phyloP scores from a whole-genome alignment of 2,113 vertebrate genomes.

The Atractosteus spatula region DNA sequence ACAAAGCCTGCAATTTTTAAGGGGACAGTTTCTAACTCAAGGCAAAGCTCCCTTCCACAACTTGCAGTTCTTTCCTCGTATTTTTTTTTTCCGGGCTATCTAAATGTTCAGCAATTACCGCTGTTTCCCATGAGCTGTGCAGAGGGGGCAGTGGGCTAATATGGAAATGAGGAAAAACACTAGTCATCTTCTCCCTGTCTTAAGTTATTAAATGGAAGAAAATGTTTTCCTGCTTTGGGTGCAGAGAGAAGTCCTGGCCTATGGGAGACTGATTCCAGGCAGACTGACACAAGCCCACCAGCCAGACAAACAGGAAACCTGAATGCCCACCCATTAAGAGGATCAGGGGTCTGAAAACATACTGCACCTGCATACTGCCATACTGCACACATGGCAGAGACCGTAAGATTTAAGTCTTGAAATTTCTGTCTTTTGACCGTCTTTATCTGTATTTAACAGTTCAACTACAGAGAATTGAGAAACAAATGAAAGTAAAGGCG shows the following conservation, averaged over 20 bases:
- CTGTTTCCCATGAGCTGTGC: conserved; percentile 51
- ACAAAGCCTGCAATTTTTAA: no score
- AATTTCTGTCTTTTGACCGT: no score
- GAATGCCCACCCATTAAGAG: no score
- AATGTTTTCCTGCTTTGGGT: conserved; percentile 25
- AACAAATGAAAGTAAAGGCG: no score
- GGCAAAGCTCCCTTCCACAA: conserved; percentile 44
- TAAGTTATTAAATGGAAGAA: conserved; percentile 36
- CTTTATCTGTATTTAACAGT: no score
- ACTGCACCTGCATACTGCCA: no score
- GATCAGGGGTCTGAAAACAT: no score
- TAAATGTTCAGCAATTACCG: conserved; percentile 49
- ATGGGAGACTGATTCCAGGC: conserved; percentile 14
- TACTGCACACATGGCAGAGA: neutral
- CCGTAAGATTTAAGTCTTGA: neutral
- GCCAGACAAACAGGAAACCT: neutral
- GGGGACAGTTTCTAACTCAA: conserved; percentile 31
- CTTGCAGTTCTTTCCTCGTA: conserved; percentile 39
- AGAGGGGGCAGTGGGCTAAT: conserved; percentile 56
- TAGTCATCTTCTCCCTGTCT: conserved; percentile 58
- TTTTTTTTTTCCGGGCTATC: conserved; percentile 53
- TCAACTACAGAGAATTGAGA: no score
- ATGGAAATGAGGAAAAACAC: conserved; percentile 70
- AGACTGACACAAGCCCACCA: conserved; percentile 15
- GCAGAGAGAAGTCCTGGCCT: conserved; percentile 25